phyloP scores from a whole-genome alignment of 2,888 invertebrate species.

The Eupithecia subfuscata region DNA sequence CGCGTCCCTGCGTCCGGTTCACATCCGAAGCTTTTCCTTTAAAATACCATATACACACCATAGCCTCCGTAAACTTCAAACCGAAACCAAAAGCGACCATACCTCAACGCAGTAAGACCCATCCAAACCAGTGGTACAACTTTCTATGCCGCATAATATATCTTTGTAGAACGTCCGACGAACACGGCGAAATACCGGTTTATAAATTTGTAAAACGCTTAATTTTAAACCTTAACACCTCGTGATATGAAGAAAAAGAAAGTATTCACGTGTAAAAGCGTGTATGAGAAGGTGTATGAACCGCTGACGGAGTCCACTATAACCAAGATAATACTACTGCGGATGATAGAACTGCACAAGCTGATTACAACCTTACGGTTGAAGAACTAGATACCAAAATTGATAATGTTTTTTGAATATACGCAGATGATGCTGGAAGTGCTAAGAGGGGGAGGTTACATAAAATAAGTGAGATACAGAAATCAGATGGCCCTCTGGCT shows the following conservation, averaged over 20 bases:
- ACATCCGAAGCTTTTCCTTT: constrained; percentile 77
- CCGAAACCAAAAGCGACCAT: constrained; percentile 45
- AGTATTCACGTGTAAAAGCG: constrained; percentile 39
- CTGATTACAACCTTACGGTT: constrained; percentile 45
- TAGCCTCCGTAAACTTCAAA: constrained; percentile 15
- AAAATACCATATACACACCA: constrained; percentile 55
- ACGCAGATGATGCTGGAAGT: constrained; percentile 16
- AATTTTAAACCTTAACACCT: constrained; percentile 51
- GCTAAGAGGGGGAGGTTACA: constrained; percentile 68
- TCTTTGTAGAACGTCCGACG: constrained; percentile 44
- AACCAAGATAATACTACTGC: constrained; percentile 47
- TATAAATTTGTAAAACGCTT: constrained; percentile 42
- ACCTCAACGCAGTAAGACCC: constrained; percentile 36
- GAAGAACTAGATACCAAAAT: constrained; percentile 23
- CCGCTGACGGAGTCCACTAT: constrained; percentile 55
- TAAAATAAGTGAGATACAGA: constrained; percentile 72
- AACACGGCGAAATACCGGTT: constrained; percentile 59
- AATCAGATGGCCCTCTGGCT: constrained; percentile 69
- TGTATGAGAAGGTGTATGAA: constrained; percentile 55
- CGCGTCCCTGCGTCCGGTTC: constrained; percentile 76
- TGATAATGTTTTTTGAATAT: constrained; percentile 23
- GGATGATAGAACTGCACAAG: constrained; percentile 26
- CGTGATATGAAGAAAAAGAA: constrained; percentile 47
- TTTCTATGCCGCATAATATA: constrained; percentile 42
- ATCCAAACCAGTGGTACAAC: constrained; percentile 45